These are phyloP conservation scores for Apostichopus leukothele DNA, from an alignment of 53 echinoderm and acorn worm genomes.

Conservation along the genomic window DNA sequence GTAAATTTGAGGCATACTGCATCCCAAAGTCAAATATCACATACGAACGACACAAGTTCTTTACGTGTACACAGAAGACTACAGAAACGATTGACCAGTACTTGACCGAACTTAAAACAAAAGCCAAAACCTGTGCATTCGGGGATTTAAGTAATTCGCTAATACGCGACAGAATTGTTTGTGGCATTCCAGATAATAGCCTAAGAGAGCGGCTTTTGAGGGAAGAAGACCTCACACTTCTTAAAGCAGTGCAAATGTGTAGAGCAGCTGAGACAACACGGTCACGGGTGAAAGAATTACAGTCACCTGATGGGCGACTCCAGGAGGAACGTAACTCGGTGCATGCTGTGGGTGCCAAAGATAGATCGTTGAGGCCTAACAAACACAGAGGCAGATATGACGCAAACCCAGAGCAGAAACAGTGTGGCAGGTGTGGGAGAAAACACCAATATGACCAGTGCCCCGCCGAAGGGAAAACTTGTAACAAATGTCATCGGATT, in stretches of 20 bases:
- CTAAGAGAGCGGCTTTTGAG: constrained; percentile 19
- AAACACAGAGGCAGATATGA: too few species aligned
- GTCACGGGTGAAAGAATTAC: too few species aligned
- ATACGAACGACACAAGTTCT: constrained; percentile 47
- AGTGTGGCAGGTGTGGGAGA: constrained; percentile 2
- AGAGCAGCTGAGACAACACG: too few species aligned
- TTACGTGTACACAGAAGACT: constrained; percentile 11
- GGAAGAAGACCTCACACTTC: too few species aligned
- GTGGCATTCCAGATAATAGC: constrained; percentile 20
- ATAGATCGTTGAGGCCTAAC: too few species aligned
- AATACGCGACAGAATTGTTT: constrained; percentile 34
- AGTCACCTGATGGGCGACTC: too few species aligned
- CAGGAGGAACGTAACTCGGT: too few species aligned
- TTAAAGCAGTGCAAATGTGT: too few species aligned
- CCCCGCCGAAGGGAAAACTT: neutral
- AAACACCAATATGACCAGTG: neutral
- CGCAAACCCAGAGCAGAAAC: too few species aligned
- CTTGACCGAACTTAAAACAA: constrained; percentile 16
- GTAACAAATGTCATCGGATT: neutral
- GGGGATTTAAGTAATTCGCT: constrained; percentile 6
- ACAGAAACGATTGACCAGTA: constrained; percentile 41
- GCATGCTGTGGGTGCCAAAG: too few species aligned
- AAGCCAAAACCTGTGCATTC: constrained; percentile 33
- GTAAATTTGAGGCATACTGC: constrained; percentile 59
- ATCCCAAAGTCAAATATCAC: constrained; percentile 61